Evolutionary conservation across 2,797 vertebrate genomes (phyloP).

Genomic region (Hemibagrus guttatus): DNA sequence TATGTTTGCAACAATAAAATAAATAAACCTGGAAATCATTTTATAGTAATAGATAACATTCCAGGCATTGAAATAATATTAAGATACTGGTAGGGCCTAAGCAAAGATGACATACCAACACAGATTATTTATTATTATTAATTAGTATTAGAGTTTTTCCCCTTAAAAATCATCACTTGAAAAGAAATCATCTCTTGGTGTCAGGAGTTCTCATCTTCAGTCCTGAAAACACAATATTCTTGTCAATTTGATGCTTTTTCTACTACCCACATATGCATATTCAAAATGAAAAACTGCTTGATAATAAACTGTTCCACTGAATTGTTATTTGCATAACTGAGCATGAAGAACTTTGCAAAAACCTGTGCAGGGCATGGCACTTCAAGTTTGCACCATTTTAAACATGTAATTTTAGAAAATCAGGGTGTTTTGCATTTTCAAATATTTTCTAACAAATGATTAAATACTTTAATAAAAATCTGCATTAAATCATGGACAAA

Average conservation of each 20-base stretch:
- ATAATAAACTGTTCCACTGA: neutral
- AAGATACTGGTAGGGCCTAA: conserved; percentile 83
- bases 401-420: too few relatives aligned
- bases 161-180: neutral
- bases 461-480: too few relatives aligned
- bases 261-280: neutral
- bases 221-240: neutral
- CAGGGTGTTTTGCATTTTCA: too few relatives aligned
- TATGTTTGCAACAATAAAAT: conserved; percentile 22
- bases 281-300: neutral
- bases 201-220: neutral
- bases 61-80: conserved; percentile 28
- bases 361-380: neutral
- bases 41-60: conserved; percentile 48
- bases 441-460: too few relatives aligned
- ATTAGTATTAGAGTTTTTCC: neutral
- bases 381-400: neutral
- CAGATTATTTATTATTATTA: too few relatives aligned
- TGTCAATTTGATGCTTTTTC: neutral
- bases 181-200: neutral
- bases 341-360: neutral
- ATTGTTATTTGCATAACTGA: neutral
- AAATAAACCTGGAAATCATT: conserved; percentile 26
- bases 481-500: too few relatives aligned
- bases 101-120: neutral